Conservation (phyloP, 2,113 vertebrate genomes). For the Dicaeum eximium region DNA sequence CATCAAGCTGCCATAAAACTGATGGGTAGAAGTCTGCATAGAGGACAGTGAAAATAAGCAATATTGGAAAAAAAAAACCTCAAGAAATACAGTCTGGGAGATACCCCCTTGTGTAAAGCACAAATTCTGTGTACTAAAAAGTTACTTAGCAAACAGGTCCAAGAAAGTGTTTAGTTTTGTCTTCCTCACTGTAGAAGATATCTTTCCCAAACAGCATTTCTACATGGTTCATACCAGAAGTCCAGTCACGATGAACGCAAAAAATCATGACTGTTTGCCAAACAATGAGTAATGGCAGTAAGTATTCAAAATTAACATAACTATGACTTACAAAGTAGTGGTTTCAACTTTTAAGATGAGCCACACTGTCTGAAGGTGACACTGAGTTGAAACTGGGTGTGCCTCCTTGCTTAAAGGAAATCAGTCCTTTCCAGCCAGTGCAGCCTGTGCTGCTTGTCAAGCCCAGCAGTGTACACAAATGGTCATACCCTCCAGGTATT, state of each 20-base stretch:
- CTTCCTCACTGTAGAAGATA: neutral
- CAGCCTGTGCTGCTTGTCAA: neutral
- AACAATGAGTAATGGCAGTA: neutral
- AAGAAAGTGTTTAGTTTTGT: neutral
- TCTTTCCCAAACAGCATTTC: neutral
- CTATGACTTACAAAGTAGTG: neutral
- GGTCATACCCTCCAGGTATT: neutral
- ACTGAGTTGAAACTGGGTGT: slow-evolving; percentile 38
- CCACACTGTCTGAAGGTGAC: neutral
- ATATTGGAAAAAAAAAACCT: neutral
- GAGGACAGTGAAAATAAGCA: neutral
- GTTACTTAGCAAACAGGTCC: neutral
- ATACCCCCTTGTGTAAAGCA: neutral
- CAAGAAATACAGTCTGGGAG: neutral
- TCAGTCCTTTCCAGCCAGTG: slow-evolving; percentile 7
- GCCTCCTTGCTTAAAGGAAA: neutral
- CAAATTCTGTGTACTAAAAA: neutral
- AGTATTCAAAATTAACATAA: neutral
- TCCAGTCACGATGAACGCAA: neutral
- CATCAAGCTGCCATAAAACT: neutral
- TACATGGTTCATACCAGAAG: neutral
- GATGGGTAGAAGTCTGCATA: neutral
- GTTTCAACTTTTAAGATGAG: slow-evolving; percentile 6
- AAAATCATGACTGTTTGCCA: neutral
- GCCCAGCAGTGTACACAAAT: slow-evolving; percentile 6